A percentile compares a stretch with the other conserved stretches of the same genome.
Evolutionary conservation across 2,113 vertebrate species (phyloP).

Genomic region (Camarhynchus parvulus): DNA sequence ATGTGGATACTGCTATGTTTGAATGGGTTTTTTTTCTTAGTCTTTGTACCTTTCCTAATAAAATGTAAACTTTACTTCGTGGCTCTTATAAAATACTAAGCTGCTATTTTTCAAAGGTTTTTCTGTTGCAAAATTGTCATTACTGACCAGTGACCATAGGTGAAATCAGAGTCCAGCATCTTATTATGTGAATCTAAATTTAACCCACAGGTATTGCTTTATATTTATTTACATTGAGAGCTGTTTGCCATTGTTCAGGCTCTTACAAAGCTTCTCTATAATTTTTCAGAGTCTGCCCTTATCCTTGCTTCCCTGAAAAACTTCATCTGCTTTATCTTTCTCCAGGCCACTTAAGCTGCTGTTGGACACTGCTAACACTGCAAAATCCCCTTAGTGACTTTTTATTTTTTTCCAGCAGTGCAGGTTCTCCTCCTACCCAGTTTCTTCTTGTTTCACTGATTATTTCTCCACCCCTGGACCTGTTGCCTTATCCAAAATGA

Average conservation of each 20-base stretch:
- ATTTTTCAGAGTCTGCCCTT: not conserved
- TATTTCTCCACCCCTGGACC: not conserved
- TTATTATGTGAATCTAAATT: not conserved
- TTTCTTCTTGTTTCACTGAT: not conserved
- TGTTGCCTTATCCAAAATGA: not conserved
- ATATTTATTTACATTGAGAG: not conserved
- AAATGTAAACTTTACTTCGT: not conserved
- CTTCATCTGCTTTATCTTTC: not conserved
- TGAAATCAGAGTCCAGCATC: not conserved
- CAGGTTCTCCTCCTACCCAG: not conserved
- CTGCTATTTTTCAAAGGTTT: not conserved
- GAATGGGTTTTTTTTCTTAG: fast-evolving
- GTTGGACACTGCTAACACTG: not conserved
- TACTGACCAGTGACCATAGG: not conserved
- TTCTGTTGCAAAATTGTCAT: not conserved
- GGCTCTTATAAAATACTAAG: not conserved
- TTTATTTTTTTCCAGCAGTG: not conserved
- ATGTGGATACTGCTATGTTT: not conserved
- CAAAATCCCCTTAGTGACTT: not conserved
- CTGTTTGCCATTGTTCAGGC: not conserved
- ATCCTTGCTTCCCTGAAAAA: not conserved
- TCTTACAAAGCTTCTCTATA: not conserved
- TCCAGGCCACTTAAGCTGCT: not conserved
- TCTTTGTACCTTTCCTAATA: not conserved
- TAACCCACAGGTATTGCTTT: not conserved